Conservation (phyloP, 2,113 vertebrate genomes). For the Hipposideros armiger region DNA sequence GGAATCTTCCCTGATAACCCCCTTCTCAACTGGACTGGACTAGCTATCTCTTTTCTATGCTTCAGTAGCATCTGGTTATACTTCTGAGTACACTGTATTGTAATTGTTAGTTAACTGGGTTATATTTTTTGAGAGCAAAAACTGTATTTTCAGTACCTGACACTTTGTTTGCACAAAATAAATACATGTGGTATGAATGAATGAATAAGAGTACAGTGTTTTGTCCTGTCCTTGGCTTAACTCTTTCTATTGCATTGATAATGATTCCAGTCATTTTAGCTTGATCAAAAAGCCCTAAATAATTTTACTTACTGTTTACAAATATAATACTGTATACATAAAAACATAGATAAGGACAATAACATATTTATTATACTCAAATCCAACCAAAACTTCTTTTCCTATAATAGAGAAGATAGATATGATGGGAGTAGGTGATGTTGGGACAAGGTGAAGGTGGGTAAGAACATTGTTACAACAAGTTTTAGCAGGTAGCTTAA, state of each 20-base stretch:
- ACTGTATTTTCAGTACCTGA: neutral
- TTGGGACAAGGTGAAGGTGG: neutral
- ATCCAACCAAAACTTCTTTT: neutral
- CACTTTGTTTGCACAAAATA: neutral
- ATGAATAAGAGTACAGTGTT: neutral
- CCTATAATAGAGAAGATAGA: neutral
- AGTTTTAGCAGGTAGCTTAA: neutral
- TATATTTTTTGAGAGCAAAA: neutral
- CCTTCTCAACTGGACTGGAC: neutral
- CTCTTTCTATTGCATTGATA: neutral
- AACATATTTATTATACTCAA: neutral
- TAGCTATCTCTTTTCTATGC: neutral
- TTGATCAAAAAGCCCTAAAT: neutral
- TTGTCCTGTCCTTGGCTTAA: neutral
- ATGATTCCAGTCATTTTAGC: neutral
- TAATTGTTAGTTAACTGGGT: neutral
- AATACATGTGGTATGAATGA: neutral
- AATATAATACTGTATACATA: neutral
- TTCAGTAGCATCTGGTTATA: neutral
- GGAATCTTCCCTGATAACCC: neutral
- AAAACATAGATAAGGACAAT: neutral
- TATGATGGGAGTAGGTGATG: neutral
- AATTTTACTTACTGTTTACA: neutral
- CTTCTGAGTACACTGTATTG: neutral
- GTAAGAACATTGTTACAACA: neutral